A percentile compares a stretch with the other conserved stretches of the same genome.
These are phyloP conservation scores for Cheilosia vernalis DNA, from an alignment of 2,888 invertebrate genomes.

Conservation along the genomic window DNA sequence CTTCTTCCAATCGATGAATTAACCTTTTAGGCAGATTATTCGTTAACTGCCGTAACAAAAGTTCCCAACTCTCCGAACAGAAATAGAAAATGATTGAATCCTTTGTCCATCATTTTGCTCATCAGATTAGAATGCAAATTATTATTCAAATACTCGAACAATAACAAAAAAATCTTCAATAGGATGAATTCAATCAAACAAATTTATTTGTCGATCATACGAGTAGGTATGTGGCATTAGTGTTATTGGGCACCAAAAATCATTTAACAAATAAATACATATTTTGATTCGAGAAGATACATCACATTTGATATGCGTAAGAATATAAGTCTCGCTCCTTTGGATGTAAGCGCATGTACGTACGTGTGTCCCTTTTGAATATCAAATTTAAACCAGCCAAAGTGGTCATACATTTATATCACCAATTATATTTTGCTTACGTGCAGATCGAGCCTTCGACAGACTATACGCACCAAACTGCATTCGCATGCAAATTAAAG, in stretches of 20 bases:
- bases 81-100: no score
- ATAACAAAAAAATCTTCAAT: conserved; percentile 23
- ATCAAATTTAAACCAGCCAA: conserved; percentile 52
- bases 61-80: no score
- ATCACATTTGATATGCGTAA: conserved; percentile 33
- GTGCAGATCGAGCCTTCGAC: neutral
- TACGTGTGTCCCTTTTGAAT: conserved; percentile 41
- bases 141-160: conserved; percentile 34
- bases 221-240: no score
- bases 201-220: conserved; percentile 19
- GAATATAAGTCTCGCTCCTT: conserved; percentile 1
- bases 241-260: conserved; percentile 34
- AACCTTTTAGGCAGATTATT: no score
- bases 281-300: conserved; percentile 21
- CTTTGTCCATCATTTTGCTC: neutral
- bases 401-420: conserved; percentile 50
- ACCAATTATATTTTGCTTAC: conserved; percentile 1
- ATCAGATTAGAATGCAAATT: neutral
- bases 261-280: conserved; percentile 38
- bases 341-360: neutral
- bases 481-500: conserved; percentile 67
- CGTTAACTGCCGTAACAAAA: no score
- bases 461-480: conserved; percentile 13
- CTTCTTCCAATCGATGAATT: no score
- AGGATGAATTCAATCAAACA: conserved; percentile 30